phyloP scores from a whole-genome alignment of 2,113 vertebrate genomes.

The Phrynosoma platyrhinos region DNA sequence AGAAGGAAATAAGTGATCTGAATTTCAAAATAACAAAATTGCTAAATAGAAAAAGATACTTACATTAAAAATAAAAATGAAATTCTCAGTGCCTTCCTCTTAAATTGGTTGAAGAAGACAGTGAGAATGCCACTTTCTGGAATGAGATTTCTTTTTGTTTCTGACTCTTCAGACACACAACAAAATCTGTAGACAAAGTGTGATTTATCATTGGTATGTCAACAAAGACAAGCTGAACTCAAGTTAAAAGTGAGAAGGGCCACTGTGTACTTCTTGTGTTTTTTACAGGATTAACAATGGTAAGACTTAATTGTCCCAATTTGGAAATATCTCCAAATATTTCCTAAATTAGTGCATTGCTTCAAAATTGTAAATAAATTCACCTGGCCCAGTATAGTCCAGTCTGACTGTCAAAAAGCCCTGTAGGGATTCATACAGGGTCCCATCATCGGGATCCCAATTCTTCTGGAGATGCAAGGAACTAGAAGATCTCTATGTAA shows the following conservation, averaged over 20 bases:
- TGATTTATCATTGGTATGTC: background rate
- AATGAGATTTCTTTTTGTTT: background rate
- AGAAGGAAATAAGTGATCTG: background rate
- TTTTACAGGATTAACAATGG: background rate
- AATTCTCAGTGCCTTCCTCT: background rate
- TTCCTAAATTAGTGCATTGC: background rate
- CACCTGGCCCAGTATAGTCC: background rate
- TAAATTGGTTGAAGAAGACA: background rate
- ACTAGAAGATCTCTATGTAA: background rate
- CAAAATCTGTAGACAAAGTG: background rate
- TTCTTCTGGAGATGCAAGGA: background rate
- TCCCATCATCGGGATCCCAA: background rate
- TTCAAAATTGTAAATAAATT: background rate
- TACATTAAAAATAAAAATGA: background rate
- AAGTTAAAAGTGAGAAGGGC: background rate
- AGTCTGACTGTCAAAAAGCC: background rate
- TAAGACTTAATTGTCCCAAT: background rate
- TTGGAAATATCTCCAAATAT: background rate
- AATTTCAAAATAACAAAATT: slow-evolving; percentile 2
- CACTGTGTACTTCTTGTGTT: background rate
- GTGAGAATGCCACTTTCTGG: background rate
- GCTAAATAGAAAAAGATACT: background rate
- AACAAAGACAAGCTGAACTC: background rate
- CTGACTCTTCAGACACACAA: background rate
- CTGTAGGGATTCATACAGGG: background rate